phyloP scores from a whole-genome alignment of 2,797 vertebrate species.

The Staurois parvus region DNA sequence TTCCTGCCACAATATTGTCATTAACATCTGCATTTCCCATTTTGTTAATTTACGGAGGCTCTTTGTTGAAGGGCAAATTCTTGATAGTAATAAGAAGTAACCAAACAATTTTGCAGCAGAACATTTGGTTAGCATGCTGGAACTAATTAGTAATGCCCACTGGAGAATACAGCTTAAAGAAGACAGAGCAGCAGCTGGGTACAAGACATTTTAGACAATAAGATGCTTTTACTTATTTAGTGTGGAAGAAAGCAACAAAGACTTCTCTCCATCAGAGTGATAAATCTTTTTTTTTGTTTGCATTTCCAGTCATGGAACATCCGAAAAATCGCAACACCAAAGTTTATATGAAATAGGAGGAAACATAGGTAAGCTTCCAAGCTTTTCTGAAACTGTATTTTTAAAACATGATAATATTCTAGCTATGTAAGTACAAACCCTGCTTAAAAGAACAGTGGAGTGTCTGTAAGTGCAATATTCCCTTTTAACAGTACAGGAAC shows the following conservation, averaged over 20 bases:
- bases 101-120: conserved; percentile 1
- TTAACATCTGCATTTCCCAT: conserved; percentile 8
- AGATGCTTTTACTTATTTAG: conserved; percentile 3
- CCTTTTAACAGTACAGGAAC: too few relatives aligned
- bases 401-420: neutral
- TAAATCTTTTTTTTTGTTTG: conserved; percentile 58
- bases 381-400: neutral
- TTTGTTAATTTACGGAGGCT: conserved; percentile 2
- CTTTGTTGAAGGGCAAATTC: conserved; percentile 30
- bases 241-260: conserved; percentile 12
- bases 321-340: conserved; percentile 79
- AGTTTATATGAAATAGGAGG: conserved; percentile 93
- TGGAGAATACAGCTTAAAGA: conserved; percentile 26
- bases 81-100: conserved; percentile 24
- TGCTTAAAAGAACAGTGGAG: too few relatives aligned
- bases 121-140: conserved; percentile 17
- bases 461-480: too few relatives aligned
- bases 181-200: conserved; percentile 23
- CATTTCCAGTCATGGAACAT: conserved; percentile 68
- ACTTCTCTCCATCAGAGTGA: neutral
- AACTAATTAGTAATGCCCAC: conserved; percentile 23
- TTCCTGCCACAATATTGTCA: conserved; percentile 7
- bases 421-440: too few relatives aligned
- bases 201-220: conserved; percentile 32
- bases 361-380: conserved; percentile 87